Evolutionary conservation across 2,888 invertebrate species (phyloP).

Genomic region (Pollenia amentaria): DNA sequence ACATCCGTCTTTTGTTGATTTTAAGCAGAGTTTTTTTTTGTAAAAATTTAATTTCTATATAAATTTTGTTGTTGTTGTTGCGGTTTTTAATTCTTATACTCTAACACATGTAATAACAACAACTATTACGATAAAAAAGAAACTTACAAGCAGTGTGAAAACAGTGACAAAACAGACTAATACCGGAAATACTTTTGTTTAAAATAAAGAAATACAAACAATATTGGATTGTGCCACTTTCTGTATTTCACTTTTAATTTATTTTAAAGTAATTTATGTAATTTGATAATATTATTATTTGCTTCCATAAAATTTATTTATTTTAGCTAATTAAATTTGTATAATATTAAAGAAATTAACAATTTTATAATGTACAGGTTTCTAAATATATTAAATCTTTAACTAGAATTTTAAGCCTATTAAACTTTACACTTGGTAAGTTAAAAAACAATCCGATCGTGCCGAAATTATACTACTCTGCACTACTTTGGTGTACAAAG

Average conservation of each 20-base stretch:
- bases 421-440: too few species aligned
- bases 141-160: background rate
- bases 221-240: slow-evolving; percentile 46
- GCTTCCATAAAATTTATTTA: too few species aligned
- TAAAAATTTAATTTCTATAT: slow-evolving; percentile 4
- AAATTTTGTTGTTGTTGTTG: background rate
- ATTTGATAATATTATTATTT: too few species aligned
- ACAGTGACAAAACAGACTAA: slow-evolving; percentile 13
- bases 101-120: background rate
- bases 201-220: background rate
- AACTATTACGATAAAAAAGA: background rate
- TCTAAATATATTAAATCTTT: too few species aligned
- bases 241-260: background rate
- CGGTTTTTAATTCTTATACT: background rate
- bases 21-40: slow-evolving; percentile 5
- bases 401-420: too few species aligned
- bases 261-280: slow-evolving; percentile 19
- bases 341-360: too few species aligned
- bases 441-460: too few species aligned
- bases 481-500: too few species aligned
- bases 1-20: slow-evolving; percentile 12
- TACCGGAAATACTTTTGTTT: background rate
- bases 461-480: too few species aligned
- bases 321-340: too few species aligned
- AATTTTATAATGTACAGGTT: too few species aligned